Percentiles rank a stretch among this genome's conserved stretches.
Evolutionary conservation across 1,140 invertebrate species (phyloP).

Genomic region (Drosophila auraria): DNA sequence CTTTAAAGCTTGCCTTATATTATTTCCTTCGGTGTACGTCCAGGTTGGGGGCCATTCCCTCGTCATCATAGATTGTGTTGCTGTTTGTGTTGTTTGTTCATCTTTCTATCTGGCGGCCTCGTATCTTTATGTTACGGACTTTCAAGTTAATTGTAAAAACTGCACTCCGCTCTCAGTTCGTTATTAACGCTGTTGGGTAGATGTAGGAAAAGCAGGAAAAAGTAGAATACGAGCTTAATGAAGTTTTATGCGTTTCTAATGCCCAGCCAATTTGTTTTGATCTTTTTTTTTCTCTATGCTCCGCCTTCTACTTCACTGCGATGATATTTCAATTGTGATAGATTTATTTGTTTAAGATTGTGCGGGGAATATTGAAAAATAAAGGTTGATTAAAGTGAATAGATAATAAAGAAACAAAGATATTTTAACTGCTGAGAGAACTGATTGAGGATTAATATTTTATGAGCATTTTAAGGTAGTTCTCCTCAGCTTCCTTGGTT

Average conservation of each 20-base stretch:
- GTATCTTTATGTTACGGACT: constrained; percentile 45
- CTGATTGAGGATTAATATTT: not conserved
- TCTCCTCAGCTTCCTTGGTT: not conserved
- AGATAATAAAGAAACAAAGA: not conserved
- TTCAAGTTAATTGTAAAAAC: constrained; percentile 73
- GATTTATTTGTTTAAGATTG: constrained; percentile 24
- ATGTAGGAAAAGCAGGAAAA: constrained; percentile 14
- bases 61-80: constrained; percentile 45
- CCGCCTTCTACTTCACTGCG: constrained; percentile 21
- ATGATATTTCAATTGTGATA: constrained; percentile 74
- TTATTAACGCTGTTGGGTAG: constrained; percentile 21
- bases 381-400: constrained; percentile 5
- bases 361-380: constrained; percentile 14
- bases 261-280: constrained; percentile 67
- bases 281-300: constrained; percentile 1
- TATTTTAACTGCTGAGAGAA: not conserved
- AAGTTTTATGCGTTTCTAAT: constrained; percentile 82
- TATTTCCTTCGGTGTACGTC: constrained; percentile 13
- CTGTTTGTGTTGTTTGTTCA: no score
- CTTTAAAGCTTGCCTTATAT: no score
- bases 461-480: not conserved
- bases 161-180: constrained; percentile 49
- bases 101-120: constrained; percentile 53
- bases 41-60: constrained; percentile 44
- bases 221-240: constrained; percentile 64